Conservation (phyloP, 2,113 vertebrate species). For the Tachysurus vachellii region DNA sequence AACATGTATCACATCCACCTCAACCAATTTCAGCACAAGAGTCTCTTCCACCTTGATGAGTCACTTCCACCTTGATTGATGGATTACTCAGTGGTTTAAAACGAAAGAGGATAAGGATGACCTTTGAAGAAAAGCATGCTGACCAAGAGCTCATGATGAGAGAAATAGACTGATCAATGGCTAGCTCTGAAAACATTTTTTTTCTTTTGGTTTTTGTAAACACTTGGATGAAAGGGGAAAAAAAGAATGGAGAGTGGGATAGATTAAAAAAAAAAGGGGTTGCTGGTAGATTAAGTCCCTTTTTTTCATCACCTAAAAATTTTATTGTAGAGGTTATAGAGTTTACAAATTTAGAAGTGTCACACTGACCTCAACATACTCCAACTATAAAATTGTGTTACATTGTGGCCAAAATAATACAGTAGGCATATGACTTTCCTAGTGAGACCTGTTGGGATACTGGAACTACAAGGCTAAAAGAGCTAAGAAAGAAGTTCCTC, state of each 20-base stretch:
- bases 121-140: conserved; percentile 15
- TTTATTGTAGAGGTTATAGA: not conserved
- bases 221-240: not conserved
- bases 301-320: not conserved
- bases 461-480: not conserved
- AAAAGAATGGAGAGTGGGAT: not conserved
- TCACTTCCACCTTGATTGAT: conserved; percentile 5
- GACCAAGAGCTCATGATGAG: not conserved
- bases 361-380: not conserved
- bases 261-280: not conserved
- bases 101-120: not conserved
- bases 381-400: not conserved
- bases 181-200: not conserved
- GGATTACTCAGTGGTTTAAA: not conserved
- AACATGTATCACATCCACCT: not conserved
- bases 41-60: not conserved
- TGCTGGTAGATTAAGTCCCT: not conserved
- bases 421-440: not conserved
- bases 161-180: conserved; percentile 9
- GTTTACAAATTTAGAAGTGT: not conserved
- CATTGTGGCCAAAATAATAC: not conserved
- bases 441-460: not conserved
- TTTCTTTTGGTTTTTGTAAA: not conserved
- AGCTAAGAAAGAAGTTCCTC: not conserved
- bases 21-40: not conserved